Evolutionary conservation across 1,140 invertebrate genomes (phyloP).

Genomic region (Diuraphis noxia): DNA sequence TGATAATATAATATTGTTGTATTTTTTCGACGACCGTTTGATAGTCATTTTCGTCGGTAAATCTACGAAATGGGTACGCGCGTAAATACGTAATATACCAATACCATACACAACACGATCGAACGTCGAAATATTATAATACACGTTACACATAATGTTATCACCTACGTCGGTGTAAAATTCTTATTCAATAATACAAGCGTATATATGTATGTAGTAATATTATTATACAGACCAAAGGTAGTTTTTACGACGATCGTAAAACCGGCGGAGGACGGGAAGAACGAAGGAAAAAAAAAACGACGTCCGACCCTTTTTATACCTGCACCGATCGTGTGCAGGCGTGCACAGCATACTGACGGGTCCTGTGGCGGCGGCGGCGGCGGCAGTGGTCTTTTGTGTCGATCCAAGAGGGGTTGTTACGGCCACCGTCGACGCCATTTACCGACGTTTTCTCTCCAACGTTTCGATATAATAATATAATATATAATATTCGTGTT

Average conservation of each 20-base stretch:
- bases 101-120: too few species aligned
- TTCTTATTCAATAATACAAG: background rate
- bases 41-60: too few species aligned
- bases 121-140: background rate
- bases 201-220: background rate
- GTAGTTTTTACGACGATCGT: background rate
- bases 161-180: background rate
- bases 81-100: too few species aligned
- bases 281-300: background rate
- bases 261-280: background rate
- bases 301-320: background rate
- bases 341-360: background rate
- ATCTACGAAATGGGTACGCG: too few species aligned
- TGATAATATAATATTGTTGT: too few species aligned
- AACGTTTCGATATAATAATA: background rate
- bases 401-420: background rate
- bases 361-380: background rate
- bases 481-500: background rate
- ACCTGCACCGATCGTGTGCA: background rate
- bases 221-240: background rate
- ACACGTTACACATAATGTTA: background rate
- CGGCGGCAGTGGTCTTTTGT: background rate
- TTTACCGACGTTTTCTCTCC: background rate
- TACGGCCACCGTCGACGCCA: background rate
- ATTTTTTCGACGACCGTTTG: too few species aligned